Base-by-base conservation (phyloP, 2,113 vertebrate genomes). In the Erythrocercus mccallii region DNA sequence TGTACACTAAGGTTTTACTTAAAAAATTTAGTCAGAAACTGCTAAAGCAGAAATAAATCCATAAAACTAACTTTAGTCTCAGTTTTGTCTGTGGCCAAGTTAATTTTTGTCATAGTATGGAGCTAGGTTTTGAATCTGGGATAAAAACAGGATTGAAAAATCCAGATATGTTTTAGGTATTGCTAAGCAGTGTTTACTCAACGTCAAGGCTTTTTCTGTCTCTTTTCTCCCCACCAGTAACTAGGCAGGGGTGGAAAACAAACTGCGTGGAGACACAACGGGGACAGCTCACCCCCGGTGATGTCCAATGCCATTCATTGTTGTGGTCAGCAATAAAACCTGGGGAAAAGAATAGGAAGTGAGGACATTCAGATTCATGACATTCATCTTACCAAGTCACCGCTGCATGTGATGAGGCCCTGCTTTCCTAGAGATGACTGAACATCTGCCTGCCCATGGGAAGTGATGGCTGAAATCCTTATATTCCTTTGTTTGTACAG, bases 41-140 rank as follows among this genome's bases (percentile, higher is more conserved):
- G 30, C 15, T 25, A 50, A 83, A 47, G 16, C 31, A 79, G 13
- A 68, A 86, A 58, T 58, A 88, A 28, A 38, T 25, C 12, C 23
- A 27, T 60, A 74, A 85, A 70, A 81, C 3, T 64, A 57, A 70
- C 5, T 9, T 33, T 66, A 35, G 4, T 15, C 18, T 30, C 35
- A 24, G 0, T 69, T 84, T 68, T 45, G 2, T 40, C 14, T 68
- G 4, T 16, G 8, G 3, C 18, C 0, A 1, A 18, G 15, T 50
- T 28, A 60, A 16, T 70, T 74, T 82, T 85, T 68, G 15, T 74
- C 15, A 8, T 20, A 68, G 5, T 42, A 48, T 33, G 8, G 25
- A 56, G 15, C 15, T 33, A 20, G 5, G 4, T 48, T 61, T 90
- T 35, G 25, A 53, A 42, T 61, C 11, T 61, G 5, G 8, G 8